Evolutionary conservation across 1,140 invertebrate genomes (phyloP).

Genomic region (Holotrichia oblita): DNA sequence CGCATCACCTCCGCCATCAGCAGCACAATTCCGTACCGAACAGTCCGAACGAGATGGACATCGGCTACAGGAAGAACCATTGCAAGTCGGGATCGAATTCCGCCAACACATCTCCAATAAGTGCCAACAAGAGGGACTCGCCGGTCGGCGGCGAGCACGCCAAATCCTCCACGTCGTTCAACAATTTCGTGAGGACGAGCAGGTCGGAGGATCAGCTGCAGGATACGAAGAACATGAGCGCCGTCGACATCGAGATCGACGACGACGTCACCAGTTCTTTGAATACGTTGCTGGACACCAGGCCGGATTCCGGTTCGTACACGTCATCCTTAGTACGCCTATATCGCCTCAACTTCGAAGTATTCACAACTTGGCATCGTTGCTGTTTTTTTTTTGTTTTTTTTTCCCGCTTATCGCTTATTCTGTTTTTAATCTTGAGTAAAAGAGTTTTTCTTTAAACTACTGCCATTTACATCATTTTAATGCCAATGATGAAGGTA

Average conservation of each 20-base stretch:
- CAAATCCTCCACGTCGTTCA: slow-evolving; percentile 58
- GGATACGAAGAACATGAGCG: slow-evolving; percentile 78
- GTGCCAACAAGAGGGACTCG: slow-evolving; percentile 63
- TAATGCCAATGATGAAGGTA: no score
- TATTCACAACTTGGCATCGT: no score
- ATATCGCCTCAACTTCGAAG: no score
- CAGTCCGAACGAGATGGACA: slow-evolving; percentile 75
- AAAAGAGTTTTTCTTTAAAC: no score
- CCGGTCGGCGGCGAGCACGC: slow-evolving; percentile 55
- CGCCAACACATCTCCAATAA: slow-evolving; percentile 65
- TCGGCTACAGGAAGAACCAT: slow-evolving; percentile 61
- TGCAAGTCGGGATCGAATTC: slow-evolving; percentile 64
- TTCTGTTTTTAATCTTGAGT: no score
- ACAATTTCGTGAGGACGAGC: slow-evolving; percentile 76
- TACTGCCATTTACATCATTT: no score
- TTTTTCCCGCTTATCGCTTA: no score
- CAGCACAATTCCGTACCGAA: slow-evolving; percentile 84
- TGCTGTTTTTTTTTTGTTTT: no score
- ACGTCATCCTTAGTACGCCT: no score
- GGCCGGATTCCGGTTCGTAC: slow-evolving; percentile 65
- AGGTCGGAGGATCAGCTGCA: slow-evolving; percentile 87
- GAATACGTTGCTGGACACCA: slow-evolving; percentile 87
- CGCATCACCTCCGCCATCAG: slow-evolving; percentile 62
- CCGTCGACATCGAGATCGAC: slow-evolving; percentile 90
- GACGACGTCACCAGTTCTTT: slow-evolving; percentile 92